phyloP scores from a whole-genome alignment of 2,797 vertebrate species.

The Falco concolor region DNA sequence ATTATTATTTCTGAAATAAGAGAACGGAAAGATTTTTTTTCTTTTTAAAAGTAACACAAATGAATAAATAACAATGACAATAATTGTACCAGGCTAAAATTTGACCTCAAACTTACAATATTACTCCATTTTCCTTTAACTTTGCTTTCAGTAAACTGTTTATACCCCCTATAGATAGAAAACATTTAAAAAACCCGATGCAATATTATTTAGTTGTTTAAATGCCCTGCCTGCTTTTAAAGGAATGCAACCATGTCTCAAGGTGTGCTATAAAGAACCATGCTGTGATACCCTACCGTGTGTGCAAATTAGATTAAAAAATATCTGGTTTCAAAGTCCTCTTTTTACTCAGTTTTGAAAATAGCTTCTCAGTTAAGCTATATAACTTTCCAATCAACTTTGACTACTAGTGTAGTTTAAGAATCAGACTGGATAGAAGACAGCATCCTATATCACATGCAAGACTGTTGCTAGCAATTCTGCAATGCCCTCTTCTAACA shows the following conservation, averaged over 20 bases:
- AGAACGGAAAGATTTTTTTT: background rate
- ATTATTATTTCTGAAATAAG: background rate
- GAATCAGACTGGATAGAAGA: background rate
- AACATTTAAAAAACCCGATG: background rate
- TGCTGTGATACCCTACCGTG: rapidly evolving
- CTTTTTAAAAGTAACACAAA: background rate
- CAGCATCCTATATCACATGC: background rate
- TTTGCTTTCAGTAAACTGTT: background rate
- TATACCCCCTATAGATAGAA: background rate
- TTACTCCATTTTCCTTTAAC: background rate
- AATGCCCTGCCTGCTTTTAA: background rate
- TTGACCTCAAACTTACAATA: background rate
- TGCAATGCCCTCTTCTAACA: background rate
- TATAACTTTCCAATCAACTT: background rate
- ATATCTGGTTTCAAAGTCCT: background rate
- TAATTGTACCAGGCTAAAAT: background rate
- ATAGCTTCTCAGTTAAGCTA: background rate
- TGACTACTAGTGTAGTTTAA: background rate
- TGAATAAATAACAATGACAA: background rate
- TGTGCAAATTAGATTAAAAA: background rate
- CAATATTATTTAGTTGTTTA: background rate
- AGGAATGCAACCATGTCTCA: background rate
- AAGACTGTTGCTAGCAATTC: background rate
- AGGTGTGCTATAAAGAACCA: background rate
- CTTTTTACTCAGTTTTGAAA: background rate